Percentiles rank a stretch among this genome's conserved stretches.
Conservation (phyloP, 2,113 vertebrate species). For the Salminus brasiliensis region DNA sequence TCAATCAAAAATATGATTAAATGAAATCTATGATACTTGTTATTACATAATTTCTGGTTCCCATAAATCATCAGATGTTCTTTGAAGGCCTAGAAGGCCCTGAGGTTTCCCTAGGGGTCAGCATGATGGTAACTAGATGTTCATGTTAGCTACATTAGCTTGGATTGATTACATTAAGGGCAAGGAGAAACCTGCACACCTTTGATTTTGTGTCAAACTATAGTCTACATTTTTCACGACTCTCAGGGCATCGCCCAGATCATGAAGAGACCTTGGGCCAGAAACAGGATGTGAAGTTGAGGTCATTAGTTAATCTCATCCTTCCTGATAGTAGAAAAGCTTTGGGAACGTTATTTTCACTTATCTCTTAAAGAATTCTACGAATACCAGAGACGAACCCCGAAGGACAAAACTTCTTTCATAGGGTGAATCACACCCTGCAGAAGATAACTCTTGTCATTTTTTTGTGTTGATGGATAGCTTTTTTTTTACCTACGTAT, state of each 20-base stretch:
- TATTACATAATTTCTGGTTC: too few relatives aligned
- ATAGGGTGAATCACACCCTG: neutral
- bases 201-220: too few relatives aligned
- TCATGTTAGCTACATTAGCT: too few relatives aligned
- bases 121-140: too few relatives aligned
- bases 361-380: conserved; percentile 9
- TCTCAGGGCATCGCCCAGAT: neutral
- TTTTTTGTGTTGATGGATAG: neutral
- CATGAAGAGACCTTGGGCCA: neutral
- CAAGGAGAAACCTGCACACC: too few relatives aligned
- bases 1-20: too few relatives aligned
- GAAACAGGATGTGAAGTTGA: conserved; percentile 30
- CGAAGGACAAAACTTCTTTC: conserved; percentile 21
- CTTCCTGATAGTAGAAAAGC: conserved; percentile 10
- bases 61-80: too few relatives aligned
- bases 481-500: neutral
- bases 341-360: neutral
- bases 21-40: too few relatives aligned
- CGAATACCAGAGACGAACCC: conserved; percentile 36
- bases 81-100: too few relatives aligned
- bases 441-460: neutral
- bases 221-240: too few relatives aligned
- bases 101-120: too few relatives aligned
- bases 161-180: too few relatives aligned
- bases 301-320: neutral